Evolutionary conservation across 2,113 vertebrate genomes (phyloP).

Genomic region (Taxidea taxus): DNA sequence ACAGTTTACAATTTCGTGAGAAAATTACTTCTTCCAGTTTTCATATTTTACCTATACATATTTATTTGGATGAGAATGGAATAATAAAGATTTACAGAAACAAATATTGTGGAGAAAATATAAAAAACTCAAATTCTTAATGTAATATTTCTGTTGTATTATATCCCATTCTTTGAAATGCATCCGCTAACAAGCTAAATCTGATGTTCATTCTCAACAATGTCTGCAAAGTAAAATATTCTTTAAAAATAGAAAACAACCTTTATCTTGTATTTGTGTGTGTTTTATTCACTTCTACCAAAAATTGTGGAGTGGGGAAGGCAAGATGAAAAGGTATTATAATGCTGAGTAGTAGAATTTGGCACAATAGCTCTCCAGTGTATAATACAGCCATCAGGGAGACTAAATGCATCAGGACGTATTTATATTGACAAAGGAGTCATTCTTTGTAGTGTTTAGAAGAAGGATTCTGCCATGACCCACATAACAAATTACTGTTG

Average conservation of each 20-base stretch:
- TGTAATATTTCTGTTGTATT: neutral
- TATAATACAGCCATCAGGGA: slow-evolving; percentile 47
- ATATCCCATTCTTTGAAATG: neutral
- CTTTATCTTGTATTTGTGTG: neutral
- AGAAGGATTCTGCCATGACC: slow-evolving; percentile 46
- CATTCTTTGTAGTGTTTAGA: slow-evolving; percentile 56
- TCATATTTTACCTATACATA: neutral
- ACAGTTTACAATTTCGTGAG: neutral
- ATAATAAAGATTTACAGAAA: slow-evolving; percentile 64
- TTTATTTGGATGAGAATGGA: neutral
- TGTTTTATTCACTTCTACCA: neutral
- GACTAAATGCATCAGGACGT: slow-evolving; percentile 51
- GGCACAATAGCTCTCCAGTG: slow-evolving; percentile 53
- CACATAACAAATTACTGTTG: slow-evolving; percentile 62
- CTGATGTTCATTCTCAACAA: slow-evolving; percentile 23
- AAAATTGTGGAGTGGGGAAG: neutral
- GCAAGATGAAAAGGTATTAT: neutral
- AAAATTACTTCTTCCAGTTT: neutral
- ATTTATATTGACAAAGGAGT: slow-evolving; percentile 71
- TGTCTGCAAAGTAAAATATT: slow-evolving; percentile 2
- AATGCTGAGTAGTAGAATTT: slow-evolving; percentile 43
- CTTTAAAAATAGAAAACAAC: slow-evolving; percentile 48
- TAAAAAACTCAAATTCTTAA: slow-evolving; percentile 37
- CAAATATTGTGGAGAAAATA: slow-evolving; percentile 50
- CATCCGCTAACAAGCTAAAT: neutral